Evolutionary conservation across 2,888 invertebrate species (phyloP).

Genomic region (Diabrotica balteata): DNA sequence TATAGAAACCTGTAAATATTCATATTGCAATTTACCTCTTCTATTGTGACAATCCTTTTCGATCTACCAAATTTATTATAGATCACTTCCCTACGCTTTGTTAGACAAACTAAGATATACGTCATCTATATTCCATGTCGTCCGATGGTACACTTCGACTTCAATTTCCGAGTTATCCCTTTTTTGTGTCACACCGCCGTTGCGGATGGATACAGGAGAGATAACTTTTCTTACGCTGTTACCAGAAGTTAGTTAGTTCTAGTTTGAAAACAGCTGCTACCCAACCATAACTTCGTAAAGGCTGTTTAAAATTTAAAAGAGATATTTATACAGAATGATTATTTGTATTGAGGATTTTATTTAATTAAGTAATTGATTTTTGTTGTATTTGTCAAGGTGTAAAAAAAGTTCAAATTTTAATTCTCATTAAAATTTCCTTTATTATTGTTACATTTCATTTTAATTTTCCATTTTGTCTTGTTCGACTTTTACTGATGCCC

Average conservation of each 20-base stretch:
- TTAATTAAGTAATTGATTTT: no score
- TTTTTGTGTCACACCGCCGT: not conserved
- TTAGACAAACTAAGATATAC: not conserved
- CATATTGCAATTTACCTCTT: no score
- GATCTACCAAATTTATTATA: not conserved
- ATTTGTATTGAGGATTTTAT: no score
- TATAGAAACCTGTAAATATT: no score
- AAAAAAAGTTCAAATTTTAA: no score
- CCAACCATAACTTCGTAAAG: not conserved
- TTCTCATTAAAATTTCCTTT: no score
- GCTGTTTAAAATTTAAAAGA: not conserved
- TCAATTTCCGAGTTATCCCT: not conserved
- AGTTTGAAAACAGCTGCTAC: not conserved
- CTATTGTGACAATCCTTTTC: no score
- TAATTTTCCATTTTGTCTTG: no score
- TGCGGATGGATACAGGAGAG: not conserved
- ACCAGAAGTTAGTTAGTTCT: not conserved
- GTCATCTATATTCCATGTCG: not conserved
- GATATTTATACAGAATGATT: no score
- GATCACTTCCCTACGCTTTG: not conserved
- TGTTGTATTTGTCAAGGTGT: no score
- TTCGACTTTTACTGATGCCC: no score
- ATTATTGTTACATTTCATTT: no score
- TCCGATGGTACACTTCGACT: not conserved
- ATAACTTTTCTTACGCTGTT: not conserved